A percentile compares a stretch with the other conserved stretches of the same genome.
phyloP scores from a whole-genome alignment of 2,888 invertebrate species.

The Oithona nana region DNA sequence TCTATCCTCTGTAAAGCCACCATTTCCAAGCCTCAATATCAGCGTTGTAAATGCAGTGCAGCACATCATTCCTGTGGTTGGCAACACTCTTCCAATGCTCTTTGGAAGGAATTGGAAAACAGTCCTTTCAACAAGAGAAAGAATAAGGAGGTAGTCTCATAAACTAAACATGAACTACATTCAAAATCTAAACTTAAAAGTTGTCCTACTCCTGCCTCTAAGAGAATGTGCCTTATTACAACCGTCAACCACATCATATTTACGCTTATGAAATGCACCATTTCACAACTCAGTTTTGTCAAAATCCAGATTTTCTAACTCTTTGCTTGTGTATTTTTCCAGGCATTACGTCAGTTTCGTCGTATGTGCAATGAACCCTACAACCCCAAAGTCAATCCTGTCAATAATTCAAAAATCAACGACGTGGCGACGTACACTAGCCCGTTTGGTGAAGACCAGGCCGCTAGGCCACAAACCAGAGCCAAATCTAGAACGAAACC shows the following conservation, averaged over 20 bases:
- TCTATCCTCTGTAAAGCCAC: too few relatives aligned
- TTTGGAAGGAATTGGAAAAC: constrained; percentile 2
- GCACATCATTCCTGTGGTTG: neutral
- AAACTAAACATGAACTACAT: too few relatives aligned
- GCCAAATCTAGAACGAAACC: neutral
- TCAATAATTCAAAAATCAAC: neutral
- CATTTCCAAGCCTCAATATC: neutral
- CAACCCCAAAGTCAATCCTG: neutral
- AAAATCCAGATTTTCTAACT: too few relatives aligned
- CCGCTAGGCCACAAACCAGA: neutral
- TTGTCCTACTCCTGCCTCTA: too few relatives aligned
- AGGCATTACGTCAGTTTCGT: constrained; percentile 10
- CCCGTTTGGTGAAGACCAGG: neutral
- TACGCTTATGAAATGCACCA: too few relatives aligned
- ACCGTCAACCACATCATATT: too few relatives aligned
- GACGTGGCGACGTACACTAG: neutral
- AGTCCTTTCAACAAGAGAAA: neutral
- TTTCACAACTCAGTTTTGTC: neutral
- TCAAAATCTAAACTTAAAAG: too few relatives aligned
- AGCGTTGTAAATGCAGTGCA: neutral
- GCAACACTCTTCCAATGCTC: neutral
- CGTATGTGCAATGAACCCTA: constrained; percentile 2
- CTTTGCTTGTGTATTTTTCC: neutral
- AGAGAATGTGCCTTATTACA: too few relatives aligned
- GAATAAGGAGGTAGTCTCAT: neutral